phyloP scores from a whole-genome alignment of 2,113 vertebrate genomes.

The Trematocara unimaculatum region DNA sequence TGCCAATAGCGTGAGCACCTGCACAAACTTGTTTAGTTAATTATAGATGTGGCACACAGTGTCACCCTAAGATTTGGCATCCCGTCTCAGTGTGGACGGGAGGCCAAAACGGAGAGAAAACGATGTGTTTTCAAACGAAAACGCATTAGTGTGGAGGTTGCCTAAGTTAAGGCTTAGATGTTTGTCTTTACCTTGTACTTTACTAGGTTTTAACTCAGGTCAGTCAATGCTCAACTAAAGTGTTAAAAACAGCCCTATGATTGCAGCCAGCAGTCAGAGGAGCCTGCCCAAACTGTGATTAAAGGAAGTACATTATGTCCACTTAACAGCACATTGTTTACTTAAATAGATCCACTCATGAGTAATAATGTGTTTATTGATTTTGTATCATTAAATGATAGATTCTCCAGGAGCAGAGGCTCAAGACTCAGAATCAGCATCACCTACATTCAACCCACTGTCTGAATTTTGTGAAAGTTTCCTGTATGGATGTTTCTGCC shows the following conservation, averaged over 20 bases:
- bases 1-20: background rate
- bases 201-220: background rate
- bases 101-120: background rate
- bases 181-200: background rate
- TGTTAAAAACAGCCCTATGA: background rate
- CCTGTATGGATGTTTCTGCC: background rate
- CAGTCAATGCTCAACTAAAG: background rate
- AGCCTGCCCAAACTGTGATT: background rate
- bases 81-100: background rate
- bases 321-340: background rate
- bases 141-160: background rate
- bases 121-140: accelerated
- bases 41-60: background rate
- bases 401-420: background rate
- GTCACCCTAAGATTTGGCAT: background rate
- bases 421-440: background rate
- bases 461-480: background rate
- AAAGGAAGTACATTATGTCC: background rate
- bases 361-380: constrained; percentile 17
- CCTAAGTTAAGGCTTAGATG: background rate
- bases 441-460: background rate
- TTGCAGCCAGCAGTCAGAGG: background rate
- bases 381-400: constrained; percentile 18
- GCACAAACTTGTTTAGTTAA: background rate
- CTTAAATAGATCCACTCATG: background rate